Evolutionary conservation across 2,888 invertebrate species (phyloP), one percentile per base, ranked within the genome.

Genomic region (Lepidochrysops patricia): DNA sequence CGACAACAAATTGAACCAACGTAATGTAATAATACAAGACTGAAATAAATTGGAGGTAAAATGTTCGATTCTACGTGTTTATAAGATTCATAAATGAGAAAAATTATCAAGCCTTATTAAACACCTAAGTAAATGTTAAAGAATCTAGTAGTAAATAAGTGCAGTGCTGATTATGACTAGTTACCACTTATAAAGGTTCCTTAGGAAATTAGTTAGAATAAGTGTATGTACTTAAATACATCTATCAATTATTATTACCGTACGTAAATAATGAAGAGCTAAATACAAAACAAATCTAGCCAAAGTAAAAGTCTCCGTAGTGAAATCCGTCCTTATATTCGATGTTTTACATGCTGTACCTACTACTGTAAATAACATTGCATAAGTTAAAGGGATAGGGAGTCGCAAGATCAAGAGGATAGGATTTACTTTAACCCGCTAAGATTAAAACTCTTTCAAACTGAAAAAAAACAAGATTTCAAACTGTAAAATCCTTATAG

Each of bases 341-440:
- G 25, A 43, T 43, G 23, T 43, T 23, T 43, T 43, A 43, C 12
- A 43, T 43, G n/a, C n/a, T n/a, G n/a, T n/a, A n/a, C n/a, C n/a
- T n/a, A 50, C 34, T 62, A 49, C 35, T 61, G 54, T 62, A 61
- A 56, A 60, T 49, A 57, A 52, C 50, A 52, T 7, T 37, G 57
- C 26, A 57, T 52, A 35, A 15, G 29, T 34, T 26, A 32, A 27
- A 64, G 62, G 61, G 62, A 62, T 66, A 60, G 54, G 58, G 52
- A 63, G 60, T 63, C 60, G 57, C 60, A 54, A 63, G 34, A 58
- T 32, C 49, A 57, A 52, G 29, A 48, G 43, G 43, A 43, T 43
- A 43, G 19, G 19, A 43, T 43, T 23, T 19, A 43, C 7, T 43
- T 9, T 19, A 15, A 19, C n/a, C n/a, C n/a, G n/a, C 19, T 15